Evolutionary conservation across 2,797 vertebrate species (phyloP), one percentile per base, ranked within the genome.

Genomic region (Hapalemur alaotrensis): DNA sequence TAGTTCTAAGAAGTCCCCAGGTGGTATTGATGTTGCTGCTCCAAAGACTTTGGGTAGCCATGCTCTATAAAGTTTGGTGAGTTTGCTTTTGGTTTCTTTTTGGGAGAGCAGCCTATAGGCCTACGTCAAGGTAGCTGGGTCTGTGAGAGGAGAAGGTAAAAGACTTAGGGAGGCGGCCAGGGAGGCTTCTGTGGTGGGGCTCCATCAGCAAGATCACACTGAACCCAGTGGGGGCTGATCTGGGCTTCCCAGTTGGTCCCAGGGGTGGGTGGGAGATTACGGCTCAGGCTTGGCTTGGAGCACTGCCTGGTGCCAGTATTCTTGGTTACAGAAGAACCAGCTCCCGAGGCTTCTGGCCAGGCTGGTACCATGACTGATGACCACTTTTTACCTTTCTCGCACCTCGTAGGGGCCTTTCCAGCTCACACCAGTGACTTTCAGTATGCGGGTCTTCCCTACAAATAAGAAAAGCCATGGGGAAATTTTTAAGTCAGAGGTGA

Each of bases 381-480:
- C 20, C 35, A 1, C 18, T 59, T 65, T 48, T 52, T 38, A 22
- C 20, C 32, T 72, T 43, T 59, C 48, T 41, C 8, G 25, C 6
- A 35, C 23, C 79, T 83, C 18, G 7, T 43, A 20, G n/a, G 41
- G 52, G 14, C 11, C 82, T 69, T 9, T 50, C 38, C n/a, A 22
- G 35, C 46, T 83, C 76, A 43, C 3, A 0, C 35, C 59, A 46
- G 43, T 15, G 59, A 65, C 65, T 81, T 38, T 54, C 52, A 41
- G 73, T 30, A 54, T 63, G 22, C 1, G 5, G n/a, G 48, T 80
- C 30, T 69, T 85, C 78, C 23, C 54, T n/a, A 52, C 13, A 50
- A 70, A 63, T 92, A 65, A 86, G 69, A 87, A 75, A 95, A 92
- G 52, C 50, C 30, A 35, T 14, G 35, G 35, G 25, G 76, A 91